These are phyloP conservation scores for Centrocercus urophasianus DNA, from an alignment of 2,113 vertebrate species.

Conservation along the genomic window DNA sequence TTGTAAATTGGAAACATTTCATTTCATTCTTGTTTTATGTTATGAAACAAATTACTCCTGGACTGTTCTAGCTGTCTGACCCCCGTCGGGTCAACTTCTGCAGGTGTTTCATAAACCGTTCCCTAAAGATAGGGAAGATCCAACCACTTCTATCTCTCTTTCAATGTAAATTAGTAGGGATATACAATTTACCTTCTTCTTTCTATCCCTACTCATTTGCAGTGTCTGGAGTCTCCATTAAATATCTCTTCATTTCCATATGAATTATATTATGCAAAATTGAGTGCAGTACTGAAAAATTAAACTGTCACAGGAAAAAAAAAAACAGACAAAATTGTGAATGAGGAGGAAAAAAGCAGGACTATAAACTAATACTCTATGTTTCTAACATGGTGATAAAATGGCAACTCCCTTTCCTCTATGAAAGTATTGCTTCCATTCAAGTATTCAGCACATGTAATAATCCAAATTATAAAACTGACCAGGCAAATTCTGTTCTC, in stretches of 20 bases:
- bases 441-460: not conserved
- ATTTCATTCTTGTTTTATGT: not conserved
- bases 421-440: not conserved
- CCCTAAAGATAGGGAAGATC: not conserved
- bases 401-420: not conserved
- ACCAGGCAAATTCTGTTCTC: not conserved
- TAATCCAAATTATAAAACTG: not conserved
- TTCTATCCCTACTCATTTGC: not conserved
- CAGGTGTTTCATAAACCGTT: not conserved
- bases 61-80: not conserved
- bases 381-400: not conserved
- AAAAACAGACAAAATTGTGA: not conserved
- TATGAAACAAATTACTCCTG: not conserved
- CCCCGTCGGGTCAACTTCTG: not conserved
- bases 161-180: not conserved
- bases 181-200: not conserved
- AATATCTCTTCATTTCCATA: not conserved
- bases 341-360: not conserved
- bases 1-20: not conserved
- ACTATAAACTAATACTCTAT: not conserved
- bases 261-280: not conserved
- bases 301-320: not conserved
- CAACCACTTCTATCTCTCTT: not conserved
- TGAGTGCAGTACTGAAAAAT: not conserved
- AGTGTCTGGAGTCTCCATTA: not conserved